Percentiles rank a stretch among this genome's conserved stretches.
Evolutionary conservation across 2,797 vertebrate genomes (phyloP).

Genomic region (Sebastes alutus): DNA sequence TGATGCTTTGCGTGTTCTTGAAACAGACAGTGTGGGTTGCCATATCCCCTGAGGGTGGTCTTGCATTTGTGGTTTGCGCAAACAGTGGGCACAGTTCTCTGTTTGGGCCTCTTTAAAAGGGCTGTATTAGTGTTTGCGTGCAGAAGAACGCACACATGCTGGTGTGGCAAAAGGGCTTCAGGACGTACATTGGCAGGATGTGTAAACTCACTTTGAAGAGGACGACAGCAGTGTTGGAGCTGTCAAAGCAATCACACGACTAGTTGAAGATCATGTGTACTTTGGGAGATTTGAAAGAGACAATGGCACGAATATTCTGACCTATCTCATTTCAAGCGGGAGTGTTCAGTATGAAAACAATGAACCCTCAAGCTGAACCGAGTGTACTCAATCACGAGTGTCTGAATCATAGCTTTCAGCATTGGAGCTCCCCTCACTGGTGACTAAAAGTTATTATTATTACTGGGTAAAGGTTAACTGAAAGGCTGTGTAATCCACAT

Average conservation of each 20-base stretch:
- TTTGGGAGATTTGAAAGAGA: not conserved
- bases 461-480: not conserved
- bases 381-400: not conserved
- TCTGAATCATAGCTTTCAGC: not conserved
- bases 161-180: not conserved
- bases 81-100: slow-evolving; percentile 5
- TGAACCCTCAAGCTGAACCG: not conserved
- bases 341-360: not conserved
- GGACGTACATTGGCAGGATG: not conserved
- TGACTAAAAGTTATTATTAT: not conserved
- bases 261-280: not conserved
- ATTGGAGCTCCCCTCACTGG: not conserved
- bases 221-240: not conserved
- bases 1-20: slow-evolving; percentile 7
- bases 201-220: not conserved
- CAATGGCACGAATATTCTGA: not conserved
- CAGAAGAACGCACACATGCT: not conserved
- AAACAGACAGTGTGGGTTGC: slow-evolving; percentile 17
- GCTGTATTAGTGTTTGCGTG: not conserved
- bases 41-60: slow-evolving; percentile 12
- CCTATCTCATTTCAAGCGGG: not conserved
- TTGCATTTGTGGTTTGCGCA: slow-evolving; percentile 18
- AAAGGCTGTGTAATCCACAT: not conserved
- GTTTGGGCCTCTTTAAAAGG: not conserved
- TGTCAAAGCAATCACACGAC: not conserved